Evolutionary conservation across 2,113 vertebrate species (phyloP).

Genomic region (Toxotes jaculatrix): DNA sequence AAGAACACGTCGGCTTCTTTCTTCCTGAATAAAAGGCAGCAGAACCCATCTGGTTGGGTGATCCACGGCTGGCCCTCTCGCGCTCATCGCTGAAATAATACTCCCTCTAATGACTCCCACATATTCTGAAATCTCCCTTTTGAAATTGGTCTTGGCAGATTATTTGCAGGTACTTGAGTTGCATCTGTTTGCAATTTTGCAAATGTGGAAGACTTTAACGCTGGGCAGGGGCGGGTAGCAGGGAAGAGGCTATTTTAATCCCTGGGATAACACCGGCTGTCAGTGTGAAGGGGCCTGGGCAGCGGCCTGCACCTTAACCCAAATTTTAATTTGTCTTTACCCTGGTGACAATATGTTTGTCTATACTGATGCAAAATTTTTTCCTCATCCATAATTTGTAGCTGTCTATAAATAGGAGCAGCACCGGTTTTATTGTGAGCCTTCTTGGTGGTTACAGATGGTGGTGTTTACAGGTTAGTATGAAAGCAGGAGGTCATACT

Average conservation of each 20-base stretch:
- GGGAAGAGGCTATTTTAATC: slow-evolving; percentile 97
- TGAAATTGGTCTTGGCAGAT: slow-evolving; percentile 99
- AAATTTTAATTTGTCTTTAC: slow-evolving; percentile 81
- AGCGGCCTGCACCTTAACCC: slow-evolving; percentile 45
- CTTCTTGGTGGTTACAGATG: neutral
- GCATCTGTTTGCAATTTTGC: slow-evolving; percentile 99
- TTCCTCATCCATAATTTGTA: neutral
- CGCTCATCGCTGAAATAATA: slow-evolving; percentile 99
- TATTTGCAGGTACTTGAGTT: slow-evolving; percentile 99
- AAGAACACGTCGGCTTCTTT: slow-evolving; percentile 80
- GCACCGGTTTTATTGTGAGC: neutral
- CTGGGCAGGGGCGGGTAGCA: slow-evolving; percentile 83
- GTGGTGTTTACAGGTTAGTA: neutral
- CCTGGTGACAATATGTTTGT: slow-evolving; percentile 43
- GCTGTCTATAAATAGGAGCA: neutral
- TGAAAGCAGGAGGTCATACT: slow-evolving; percentile 18
- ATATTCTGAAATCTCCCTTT: slow-evolving; percentile 99
- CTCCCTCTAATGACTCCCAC: slow-evolving; percentile 99
- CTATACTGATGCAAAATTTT: neutral
- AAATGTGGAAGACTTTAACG: slow-evolving; percentile 99
- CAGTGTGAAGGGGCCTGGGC: slow-evolving; percentile 85
- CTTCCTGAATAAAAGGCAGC: slow-evolving; percentile 91
- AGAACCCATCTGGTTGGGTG: slow-evolving; percentile 99
- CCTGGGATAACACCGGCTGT: slow-evolving; percentile 93
- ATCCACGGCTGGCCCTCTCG: slow-evolving; percentile 97